Evolutionary conservation across 1,140 invertebrate genomes (phyloP).

Genomic region (Teleopsis dalmanni): DNA sequence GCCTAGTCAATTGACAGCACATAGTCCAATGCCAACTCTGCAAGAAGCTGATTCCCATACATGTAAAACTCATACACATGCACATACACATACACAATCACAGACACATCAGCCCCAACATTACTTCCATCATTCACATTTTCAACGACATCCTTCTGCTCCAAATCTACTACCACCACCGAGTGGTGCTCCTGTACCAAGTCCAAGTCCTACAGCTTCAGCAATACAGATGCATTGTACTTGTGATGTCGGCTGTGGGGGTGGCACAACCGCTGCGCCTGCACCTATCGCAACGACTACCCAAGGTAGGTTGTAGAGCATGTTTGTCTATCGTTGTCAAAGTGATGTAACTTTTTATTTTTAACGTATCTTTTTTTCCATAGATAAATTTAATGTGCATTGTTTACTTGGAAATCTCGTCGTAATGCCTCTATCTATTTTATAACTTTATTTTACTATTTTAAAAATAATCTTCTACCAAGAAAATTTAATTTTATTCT

Average conservation of each 20-base stretch:
- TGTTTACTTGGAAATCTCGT: neutral
- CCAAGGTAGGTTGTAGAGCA: constrained; percentile 47
- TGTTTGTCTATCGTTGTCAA: constrained; percentile 15
- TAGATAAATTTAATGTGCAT: neutral
- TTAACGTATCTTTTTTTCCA: neutral
- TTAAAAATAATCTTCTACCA: no score
- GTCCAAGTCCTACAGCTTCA: constrained; percentile 41
- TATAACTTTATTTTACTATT: no score
- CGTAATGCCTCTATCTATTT: no score
- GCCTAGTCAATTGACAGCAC: constrained; percentile 28
- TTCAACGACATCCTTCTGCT: constrained; percentile 41
- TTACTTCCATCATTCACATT: constrained; percentile 35
- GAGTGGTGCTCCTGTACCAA: constrained; percentile 28
- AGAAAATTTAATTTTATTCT: no score
- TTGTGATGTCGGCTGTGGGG: constrained; percentile 25
- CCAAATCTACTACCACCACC: constrained; percentile 35
- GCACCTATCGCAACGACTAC: constrained; percentile 18
- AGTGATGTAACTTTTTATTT: neutral
- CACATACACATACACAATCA: constrained; percentile 8
- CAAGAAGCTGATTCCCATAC: constrained; percentile 35
- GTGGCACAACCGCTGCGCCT: constrained; percentile 16
- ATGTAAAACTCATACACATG: no score
- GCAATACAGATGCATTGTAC: constrained; percentile 40
- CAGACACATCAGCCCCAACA: constrained; percentile 8
- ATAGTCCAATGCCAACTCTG: constrained; percentile 41